Evolutionary conservation across 2,888 invertebrate species (phyloP), one percentile per base, ranked within the genome.

Genomic region (Acanthosoma haemorrhoidale): DNA sequence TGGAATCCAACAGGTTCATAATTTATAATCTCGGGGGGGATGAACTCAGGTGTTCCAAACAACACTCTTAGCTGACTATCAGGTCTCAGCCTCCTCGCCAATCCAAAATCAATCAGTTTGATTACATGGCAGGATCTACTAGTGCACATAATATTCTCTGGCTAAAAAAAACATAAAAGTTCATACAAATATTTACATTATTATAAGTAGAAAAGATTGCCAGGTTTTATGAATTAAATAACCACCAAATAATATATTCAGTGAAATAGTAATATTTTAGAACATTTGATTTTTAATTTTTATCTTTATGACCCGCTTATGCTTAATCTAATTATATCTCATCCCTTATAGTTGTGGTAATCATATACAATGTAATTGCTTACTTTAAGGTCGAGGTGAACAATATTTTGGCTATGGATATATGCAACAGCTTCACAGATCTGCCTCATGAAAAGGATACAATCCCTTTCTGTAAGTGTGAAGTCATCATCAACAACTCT

Each of bases 121-220:
- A 96, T 90, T 77, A 87, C 87, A 81, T 94, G 86, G 9, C 93
- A 92, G 41, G 90, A 90, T 71, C 90, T 84, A 4, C 90, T 90
- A 67, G 91, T 86, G 80, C 95, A 96, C 84, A 97, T 89, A 68
- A 97, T 94, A 79, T 97, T 97, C 81, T 96, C 96, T 0, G 96
- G 96, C 86, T 89, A 80, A 43, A 80, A 73, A 9, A n/a, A 57
- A 1, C 36, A 57, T 29, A 6, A 51, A 32, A n/a, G n/a, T n/a
- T n/a, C n/a, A n/a, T n/a, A n/a, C n/a, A n/a, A n/a, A n/a, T n/a
- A n/a, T n/a, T n/a, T n/a, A n/a, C n/a, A n/a, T n/a, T n/a, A n/a
- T n/a, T n/a, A n/a, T n/a, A n/a, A n/a, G n/a, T n/a, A n/a, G n/a
- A n/a, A n/a, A n/a, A n/a, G n/a, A n/a, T n/a, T n/a, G n/a, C n/a